These are phyloP conservation scores for Cinara cedri DNA, from an alignment of 2,888 invertebrate species.

Conservation along the genomic window DNA sequence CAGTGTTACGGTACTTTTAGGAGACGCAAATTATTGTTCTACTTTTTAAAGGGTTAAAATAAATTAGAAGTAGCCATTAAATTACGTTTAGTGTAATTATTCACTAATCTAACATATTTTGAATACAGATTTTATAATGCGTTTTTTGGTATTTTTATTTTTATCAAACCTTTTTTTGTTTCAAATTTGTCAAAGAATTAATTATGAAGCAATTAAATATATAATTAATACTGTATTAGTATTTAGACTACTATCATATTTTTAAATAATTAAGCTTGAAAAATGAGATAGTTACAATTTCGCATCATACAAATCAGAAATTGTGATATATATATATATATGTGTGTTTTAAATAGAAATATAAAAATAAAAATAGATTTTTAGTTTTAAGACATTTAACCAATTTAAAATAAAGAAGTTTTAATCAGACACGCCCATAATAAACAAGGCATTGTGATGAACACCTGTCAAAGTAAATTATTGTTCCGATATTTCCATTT, in stretches of 20 bases:
- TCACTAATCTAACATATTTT: background rate
- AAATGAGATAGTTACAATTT: too few relatives aligned
- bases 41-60: constrained; percentile 15
- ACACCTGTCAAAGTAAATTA: constrained; percentile 31
- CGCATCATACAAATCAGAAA: background rate
- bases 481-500: constrained; percentile 17
- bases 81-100: background rate
- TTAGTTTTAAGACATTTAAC: background rate
- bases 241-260: too few relatives aligned
- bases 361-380: background rate
- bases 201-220: too few relatives aligned
- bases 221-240: too few relatives aligned
- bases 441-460: constrained; percentile 35
- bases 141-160: too few relatives aligned
- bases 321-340: background rate
- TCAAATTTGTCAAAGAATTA: too few relatives aligned
- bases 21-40: background rate
- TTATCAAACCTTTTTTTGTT: too few relatives aligned
- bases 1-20: constrained; percentile 17
- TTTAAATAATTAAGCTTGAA: too few relatives aligned
- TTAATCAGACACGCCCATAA: constrained; percentile 20
- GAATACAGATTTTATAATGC: too few relatives aligned
- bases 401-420: constrained; percentile 20
- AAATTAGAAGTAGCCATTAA: background rate
- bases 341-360: background rate